These are phyloP conservation scores for Atta colombica DNA, from an alignment of 1,140 invertebrate species.

Conservation along the genomic window DNA sequence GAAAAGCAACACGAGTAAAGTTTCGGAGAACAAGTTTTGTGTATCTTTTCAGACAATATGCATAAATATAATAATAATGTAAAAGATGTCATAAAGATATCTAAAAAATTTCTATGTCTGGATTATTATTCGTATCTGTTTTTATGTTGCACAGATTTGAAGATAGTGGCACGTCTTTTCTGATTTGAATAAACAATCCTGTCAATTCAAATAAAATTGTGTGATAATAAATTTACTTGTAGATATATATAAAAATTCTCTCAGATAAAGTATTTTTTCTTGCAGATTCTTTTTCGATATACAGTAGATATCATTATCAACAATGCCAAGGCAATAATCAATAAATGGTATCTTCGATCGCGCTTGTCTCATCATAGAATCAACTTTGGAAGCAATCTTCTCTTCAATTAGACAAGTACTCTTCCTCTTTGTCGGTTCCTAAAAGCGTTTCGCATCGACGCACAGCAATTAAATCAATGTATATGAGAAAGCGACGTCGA, in stretches of 20 bases:
- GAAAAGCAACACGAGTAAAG: neutral
- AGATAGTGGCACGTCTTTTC: neutral
- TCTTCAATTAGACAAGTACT: neutral
- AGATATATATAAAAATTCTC: neutral
- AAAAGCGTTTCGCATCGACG: slow-evolving; percentile 66
- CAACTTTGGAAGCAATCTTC: neutral
- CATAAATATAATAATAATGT: too few species aligned
- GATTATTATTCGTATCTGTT: neutral
- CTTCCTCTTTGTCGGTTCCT: slow-evolving; percentile 58
- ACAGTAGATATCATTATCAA: neutral
- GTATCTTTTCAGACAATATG: neutral
- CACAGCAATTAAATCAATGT: slow-evolving; percentile 61
- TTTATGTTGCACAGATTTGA: neutral
- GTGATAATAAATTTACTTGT: neutral
- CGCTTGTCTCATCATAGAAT: neutral
- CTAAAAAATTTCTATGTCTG: too few species aligned
- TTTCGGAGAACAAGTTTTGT: neutral
- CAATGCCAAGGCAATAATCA: neutral
- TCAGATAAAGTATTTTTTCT: neutral
- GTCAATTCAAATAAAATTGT: neutral
- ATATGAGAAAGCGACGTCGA: slow-evolving; percentile 55
- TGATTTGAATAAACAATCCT: neutral
- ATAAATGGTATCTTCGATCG: slow-evolving; percentile 4
- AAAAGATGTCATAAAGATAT: too few species aligned
- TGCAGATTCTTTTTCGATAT: neutral